Evolutionary conservation across 2,797 vertebrate species (phyloP).

Genomic region (Tapirus indicus): DNA sequence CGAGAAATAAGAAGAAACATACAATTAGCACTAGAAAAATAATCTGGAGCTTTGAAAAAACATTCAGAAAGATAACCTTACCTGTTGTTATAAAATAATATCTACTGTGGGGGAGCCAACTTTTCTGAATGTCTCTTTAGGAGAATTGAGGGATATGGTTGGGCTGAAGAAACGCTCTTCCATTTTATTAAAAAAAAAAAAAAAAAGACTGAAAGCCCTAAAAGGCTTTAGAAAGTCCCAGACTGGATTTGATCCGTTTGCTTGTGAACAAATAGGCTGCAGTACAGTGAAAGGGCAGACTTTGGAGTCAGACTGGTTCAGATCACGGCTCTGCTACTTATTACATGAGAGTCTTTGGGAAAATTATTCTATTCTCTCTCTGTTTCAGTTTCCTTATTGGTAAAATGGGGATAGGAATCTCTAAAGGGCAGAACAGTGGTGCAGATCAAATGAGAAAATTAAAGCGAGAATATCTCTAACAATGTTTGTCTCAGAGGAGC

Average conservation of each 20-base stretch:
- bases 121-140: not conserved
- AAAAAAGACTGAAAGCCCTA: not conserved
- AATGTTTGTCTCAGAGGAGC: slow-evolving; percentile 3
- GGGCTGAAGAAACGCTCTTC: not conserved
- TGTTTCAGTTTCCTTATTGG: slow-evolving; percentile 43
- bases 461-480: not conserved
- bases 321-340: not conserved
- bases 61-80: slow-evolving; percentile 36
- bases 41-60: not conserved
- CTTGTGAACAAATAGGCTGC: not conserved
- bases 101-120: not conserved
- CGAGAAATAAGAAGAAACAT: not conserved
- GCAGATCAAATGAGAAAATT: slow-evolving; percentile 30
- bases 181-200: not conserved
- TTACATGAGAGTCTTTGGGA: not conserved
- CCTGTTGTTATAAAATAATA: slow-evolving; percentile 11
- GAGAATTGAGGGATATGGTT: not conserved
- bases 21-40: not conserved
- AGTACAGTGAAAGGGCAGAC: not conserved
- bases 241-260: not conserved
- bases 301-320: not conserved
- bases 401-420: slow-evolving; percentile 7
- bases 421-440: not conserved
- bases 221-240: not conserved
- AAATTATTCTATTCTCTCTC: not conserved